phyloP scores from a whole-genome alignment of 2,113 vertebrate species.

The Pristiophorus japonicus region DNA sequence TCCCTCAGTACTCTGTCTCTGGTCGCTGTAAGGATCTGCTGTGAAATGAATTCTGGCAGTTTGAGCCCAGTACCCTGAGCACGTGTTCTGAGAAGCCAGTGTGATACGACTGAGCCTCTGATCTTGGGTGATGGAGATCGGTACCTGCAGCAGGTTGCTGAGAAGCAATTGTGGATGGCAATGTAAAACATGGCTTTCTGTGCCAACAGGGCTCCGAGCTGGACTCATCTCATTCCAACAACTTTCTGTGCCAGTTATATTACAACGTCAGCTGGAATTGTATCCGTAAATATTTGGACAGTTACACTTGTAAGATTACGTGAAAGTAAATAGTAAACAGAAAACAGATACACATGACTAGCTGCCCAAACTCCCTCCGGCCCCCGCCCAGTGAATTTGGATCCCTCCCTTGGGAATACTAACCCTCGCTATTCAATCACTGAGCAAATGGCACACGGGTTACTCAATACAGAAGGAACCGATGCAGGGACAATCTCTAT shows the following conservation, averaged over 20 bases:
- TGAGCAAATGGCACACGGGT: not conserved
- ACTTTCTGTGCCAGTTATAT: not conserved
- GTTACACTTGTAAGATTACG: not conserved
- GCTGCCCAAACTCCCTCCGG: not conserved
- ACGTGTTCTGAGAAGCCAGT: not conserved
- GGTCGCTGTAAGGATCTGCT: not conserved
- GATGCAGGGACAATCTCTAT: not conserved
- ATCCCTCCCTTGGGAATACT: not conserved
- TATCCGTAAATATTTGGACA: not conserved
- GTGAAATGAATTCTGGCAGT: not conserved
- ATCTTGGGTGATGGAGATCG: not conserved
- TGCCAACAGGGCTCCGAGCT: not conserved
- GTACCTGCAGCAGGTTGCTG: not conserved
- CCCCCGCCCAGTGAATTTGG: not conserved
- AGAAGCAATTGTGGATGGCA: too few relatives aligned
- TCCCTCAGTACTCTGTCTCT: not conserved
- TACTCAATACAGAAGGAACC: not conserved
- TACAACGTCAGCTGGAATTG: not conserved
- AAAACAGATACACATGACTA: not conserved
- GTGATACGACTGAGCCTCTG: not conserved
- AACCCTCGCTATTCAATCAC: not conserved
- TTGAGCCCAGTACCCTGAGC: too few relatives aligned
- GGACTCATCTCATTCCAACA: too few relatives aligned
- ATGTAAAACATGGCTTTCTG: not conserved
- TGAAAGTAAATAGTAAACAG: not conserved